These are phyloP conservation scores for Dasysyrphus tricinctus DNA, from an alignment of 2,888 invertebrate species.

Conservation along the genomic window DNA sequence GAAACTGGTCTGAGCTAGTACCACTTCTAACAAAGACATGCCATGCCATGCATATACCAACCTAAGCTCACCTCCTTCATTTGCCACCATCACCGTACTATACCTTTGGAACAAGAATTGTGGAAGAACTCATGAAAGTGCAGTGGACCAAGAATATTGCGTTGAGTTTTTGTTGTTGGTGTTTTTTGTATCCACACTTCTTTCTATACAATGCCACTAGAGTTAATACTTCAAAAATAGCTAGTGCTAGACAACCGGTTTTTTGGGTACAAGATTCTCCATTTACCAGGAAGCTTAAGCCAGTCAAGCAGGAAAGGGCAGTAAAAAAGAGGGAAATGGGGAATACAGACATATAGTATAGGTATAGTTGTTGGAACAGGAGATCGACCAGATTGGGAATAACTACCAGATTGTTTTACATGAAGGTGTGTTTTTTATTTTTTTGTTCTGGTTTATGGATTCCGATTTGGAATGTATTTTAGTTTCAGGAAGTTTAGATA, in stretches of 20 bases:
- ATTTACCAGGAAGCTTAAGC: conserved; percentile 67
- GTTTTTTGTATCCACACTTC: neutral
- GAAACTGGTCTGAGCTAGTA: conserved; percentile 66
- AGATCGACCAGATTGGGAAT: conserved; percentile 40
- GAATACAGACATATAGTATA: neutral
- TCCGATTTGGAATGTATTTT: neutral
- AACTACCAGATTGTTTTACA: conserved; percentile 14
- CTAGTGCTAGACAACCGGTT: conserved; percentile 63
- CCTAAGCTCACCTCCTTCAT: conserved; percentile 34
- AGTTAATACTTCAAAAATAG: conserved; percentile 34
- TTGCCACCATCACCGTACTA: conserved; percentile 15
- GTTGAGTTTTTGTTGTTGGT: conserved; percentile 18
- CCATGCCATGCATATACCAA: conserved; percentile 20
- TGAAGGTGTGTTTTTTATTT: conserved; percentile 27
- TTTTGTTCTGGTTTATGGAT: conserved; percentile 15
- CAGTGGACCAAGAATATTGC: conserved; percentile 74
- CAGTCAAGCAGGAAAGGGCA: conserved; percentile 56
- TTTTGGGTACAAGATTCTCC: conserved; percentile 62
- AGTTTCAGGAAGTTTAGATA: neutral
- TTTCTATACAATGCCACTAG: conserved; percentile 7
- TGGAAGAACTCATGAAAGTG: conserved; percentile 60
- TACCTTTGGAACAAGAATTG: conserved; percentile 14
- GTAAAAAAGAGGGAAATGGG: neutral
- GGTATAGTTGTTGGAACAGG: conserved; percentile 6
- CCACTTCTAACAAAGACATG: conserved; percentile 64